Evolutionary conservation across 2,113 vertebrate genomes (phyloP), one percentile per base, ranked within the genome.

Genomic region (Pangasianodon hypophthalmus): DNA sequence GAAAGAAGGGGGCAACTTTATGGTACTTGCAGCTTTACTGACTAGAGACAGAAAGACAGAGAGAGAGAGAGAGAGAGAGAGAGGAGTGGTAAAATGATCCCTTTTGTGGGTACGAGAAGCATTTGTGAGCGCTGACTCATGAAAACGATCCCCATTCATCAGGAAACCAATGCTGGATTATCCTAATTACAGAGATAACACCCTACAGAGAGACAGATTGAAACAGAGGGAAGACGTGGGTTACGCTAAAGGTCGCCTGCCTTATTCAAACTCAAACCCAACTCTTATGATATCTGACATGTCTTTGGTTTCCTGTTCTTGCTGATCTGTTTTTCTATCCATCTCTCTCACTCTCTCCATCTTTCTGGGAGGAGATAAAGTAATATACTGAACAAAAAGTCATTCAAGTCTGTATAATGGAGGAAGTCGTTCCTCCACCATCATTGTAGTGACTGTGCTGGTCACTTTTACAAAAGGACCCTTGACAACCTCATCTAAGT

Each of bases 181-280:
- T 52, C 69, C 21, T 44, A 79, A 77, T 64, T 79, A 85, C 56
- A 50, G 56, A 89, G 88, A 89, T 89, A 89, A 85, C 88, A 89
- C 83, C 71, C 82, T 85, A 73, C 54, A 64, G 82, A 79, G 69
- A 85, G 56, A 58, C 10, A 37, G 54, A 84, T 32, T 56, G 26
- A 50, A n/a, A 14, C 29, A 54, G 48, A 37, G 46, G 26, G 52
- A 56, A 37, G 41, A 80, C 37, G 16, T 73, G 37, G 56, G 44
- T 64, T 44, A 67, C 13, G 69, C 83, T 62, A 73, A 84, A 75
- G 69, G 64, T 84, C 52, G n/a, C 24, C 19, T 1, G n/a, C 46
- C n/a, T 52, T 19, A 32, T 37, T 46, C 26, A 62, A 85, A 44
- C 37, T 41, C 6, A 50, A 80, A 80, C 24, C 24, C 46, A 48